phyloP scores from a whole-genome alignment of 1,140 invertebrate species.

The Drosophila bipectinata region DNA sequence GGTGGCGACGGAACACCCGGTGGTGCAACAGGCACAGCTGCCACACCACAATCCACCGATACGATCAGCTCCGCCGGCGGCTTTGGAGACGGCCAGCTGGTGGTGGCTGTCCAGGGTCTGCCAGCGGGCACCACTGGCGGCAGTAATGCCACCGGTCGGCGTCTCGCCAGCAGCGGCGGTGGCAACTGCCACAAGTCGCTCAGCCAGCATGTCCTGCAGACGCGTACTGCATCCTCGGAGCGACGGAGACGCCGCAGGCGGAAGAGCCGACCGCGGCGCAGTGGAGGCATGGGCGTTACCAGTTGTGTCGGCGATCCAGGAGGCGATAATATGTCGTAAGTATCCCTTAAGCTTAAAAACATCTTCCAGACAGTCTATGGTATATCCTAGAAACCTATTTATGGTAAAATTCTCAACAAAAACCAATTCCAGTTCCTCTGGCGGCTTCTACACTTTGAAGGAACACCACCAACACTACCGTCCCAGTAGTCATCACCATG shows the following conservation, averaged over 20 bases:
- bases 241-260: conserved; percentile 70
- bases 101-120: conserved; percentile 69
- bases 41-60: conserved; percentile 71
- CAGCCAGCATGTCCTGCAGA: conserved; percentile 80
- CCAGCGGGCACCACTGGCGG: conserved; percentile 39
- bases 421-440: conserved; percentile 66
- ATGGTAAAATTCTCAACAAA: neutral
- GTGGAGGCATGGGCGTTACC: conserved; percentile 70
- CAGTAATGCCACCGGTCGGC: conserved; percentile 77
- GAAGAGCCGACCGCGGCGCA: conserved; percentile 74
- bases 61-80: conserved; percentile 76
- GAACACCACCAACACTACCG: conserved; percentile 75
- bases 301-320: conserved; percentile 74
- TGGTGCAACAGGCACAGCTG: conserved; percentile 10
- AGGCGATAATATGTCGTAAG: conserved; percentile 83
- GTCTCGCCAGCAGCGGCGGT: conserved; percentile 69
- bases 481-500: conserved; percentile 47
- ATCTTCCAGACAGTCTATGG: too few relatives aligned
- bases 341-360: conserved; percentile 1
- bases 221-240: conserved; percentile 78
- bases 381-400: too few relatives aligned
- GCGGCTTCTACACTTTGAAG: conserved; percentile 78
- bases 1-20: conserved; percentile 14
- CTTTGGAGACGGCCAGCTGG: conserved; percentile 71
- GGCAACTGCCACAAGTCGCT: conserved; percentile 70